Evolutionary conservation across 30 jellyfish, hydroid and myxozoan species (phyloP), one percentile per base, ranked within the genome.

Genomic region (Pelagia noctiluca): DNA sequence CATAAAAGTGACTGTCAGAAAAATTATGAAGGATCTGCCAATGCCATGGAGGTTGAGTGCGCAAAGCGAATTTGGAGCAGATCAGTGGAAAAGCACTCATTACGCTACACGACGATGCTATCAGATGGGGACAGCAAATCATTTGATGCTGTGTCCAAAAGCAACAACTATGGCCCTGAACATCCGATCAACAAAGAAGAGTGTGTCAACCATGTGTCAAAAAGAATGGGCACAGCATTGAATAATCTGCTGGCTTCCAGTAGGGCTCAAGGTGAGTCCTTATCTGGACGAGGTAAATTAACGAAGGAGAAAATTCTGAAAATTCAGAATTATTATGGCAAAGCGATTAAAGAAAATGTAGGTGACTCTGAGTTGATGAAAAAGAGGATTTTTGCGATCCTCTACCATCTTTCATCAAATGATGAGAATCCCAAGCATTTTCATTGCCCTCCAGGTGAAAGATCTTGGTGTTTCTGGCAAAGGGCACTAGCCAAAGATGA

Each of bases 11-110:
- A 62, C 1, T 80, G 84, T 50, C 13, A 24, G 8, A 78, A 61
- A 53, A 78, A 78, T 35, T 78, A 24, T 34, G 54, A 62, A 22
- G 90, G 90, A 34, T 34, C 82, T 7, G 31, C 83, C 19, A 68
- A 68, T 60, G 69, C 92, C 13, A 82, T 82, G 92, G 92, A 65
- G 70, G 73, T 25, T 32, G 92, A 67, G 34, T 42, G 85, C 68
- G 92, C 92, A 0, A 13, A 25, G 50, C 19, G 25, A 48, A 35
- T 67, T 19, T 82, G 85, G 92, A 34, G 48, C 1, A 1, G 92
- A 29, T 82, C 92, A 35, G 82, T 82, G 7, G 1, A 25, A 21
- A 38, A 47, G 25, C 22, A 35, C 48, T 12, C 31, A 0, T 26
- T 82, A 35, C 50, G 78, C 32, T 82, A 82, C 31, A 82, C 92